These are phyloP conservation scores for Chromis chromis DNA, from an alignment of 2,797 vertebrate genomes.

Conservation along the genomic window DNA sequence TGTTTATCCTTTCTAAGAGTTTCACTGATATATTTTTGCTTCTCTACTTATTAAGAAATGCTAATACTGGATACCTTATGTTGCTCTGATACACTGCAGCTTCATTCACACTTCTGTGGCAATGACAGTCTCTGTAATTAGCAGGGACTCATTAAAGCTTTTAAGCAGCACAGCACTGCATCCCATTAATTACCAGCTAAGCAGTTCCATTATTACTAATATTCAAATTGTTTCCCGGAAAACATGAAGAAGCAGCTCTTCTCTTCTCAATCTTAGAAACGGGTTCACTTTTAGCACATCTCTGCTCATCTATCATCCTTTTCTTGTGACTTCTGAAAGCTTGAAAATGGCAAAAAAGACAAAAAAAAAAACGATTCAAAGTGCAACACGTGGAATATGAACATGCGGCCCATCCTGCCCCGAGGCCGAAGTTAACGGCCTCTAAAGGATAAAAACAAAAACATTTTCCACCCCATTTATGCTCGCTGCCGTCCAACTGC, in stretches of 20 bases:
- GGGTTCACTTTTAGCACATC: too few species aligned
- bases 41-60: too few species aligned
- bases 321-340: neutral
- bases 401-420: constrained; percentile 32
- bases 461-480: constrained; percentile 43
- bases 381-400: constrained; percentile 10
- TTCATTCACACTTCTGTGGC: neutral
- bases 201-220: too few species aligned
- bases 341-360: constrained; percentile 10
- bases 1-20: too few species aligned
- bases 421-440: constrained; percentile 37
- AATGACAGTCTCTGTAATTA: neutral
- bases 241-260: neutral
- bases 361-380: neutral
- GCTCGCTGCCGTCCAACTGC: constrained; percentile 17
- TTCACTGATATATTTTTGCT: too few species aligned
- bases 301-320: neutral
- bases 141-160: too few species aligned
- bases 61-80: too few species aligned
- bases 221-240: too few species aligned
- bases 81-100: too few species aligned
- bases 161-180: too few species aligned
- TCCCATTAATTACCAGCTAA: too few species aligned
- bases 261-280: neutral
- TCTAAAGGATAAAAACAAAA: constrained; percentile 48